These are phyloP conservation scores for Dipodomys spectabilis DNA, from an alignment of 2,113 vertebrate genomes.

Conservation along the genomic window DNA sequence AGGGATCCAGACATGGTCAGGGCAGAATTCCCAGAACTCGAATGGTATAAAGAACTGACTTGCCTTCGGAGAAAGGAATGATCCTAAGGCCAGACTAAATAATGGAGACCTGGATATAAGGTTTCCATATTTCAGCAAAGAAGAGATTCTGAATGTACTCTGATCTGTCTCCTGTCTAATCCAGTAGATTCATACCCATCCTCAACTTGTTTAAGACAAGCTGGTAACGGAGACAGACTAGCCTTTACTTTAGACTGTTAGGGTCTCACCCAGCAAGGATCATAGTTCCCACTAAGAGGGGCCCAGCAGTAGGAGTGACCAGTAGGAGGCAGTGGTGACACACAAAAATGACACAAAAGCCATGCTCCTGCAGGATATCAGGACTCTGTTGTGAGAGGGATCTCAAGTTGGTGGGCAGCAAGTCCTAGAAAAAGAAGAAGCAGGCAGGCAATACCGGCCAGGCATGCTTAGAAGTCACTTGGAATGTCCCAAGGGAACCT, in stretches of 20 bases:
- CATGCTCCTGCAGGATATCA: background rate
- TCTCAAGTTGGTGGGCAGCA: accelerated
- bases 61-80: background rate
- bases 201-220: background rate
- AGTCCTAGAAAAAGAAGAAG: background rate
- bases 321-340: background rate
- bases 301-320: background rate
- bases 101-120: background rate
- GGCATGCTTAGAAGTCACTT: background rate
- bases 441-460: too few species aligned
- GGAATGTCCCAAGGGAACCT: background rate
- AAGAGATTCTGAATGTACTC: background rate
- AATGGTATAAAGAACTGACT: background rate
- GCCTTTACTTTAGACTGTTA: background rate
- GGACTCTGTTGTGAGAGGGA: background rate
- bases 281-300: background rate
- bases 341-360: background rate
- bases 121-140: background rate
- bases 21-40: conserved; percentile 47
- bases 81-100: background rate
- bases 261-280: background rate
- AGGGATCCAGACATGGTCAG: background rate
- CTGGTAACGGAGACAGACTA: background rate
- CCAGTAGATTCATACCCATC: background rate
- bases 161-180: background rate